These are phyloP conservation scores for Siniperca chuatsi DNA, from an alignment of 2,113 vertebrate genomes.

Conservation along the genomic window DNA sequence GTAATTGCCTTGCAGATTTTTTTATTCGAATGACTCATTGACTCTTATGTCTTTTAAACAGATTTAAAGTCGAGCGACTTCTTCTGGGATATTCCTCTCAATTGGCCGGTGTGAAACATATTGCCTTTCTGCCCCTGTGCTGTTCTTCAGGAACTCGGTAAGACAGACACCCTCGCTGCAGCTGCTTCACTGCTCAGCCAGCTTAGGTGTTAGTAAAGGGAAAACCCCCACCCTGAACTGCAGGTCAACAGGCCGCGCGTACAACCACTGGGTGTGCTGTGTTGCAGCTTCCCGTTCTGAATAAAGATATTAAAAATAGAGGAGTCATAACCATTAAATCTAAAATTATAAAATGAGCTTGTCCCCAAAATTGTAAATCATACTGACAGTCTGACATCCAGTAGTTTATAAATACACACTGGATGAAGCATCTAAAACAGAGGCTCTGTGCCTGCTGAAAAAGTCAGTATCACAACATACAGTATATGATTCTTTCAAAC, in stretches of 20 bases:
- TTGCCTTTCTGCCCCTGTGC: not conserved
- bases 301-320: conserved; percentile 68
- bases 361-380: conserved; percentile 56
- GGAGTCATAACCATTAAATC: conserved; percentile 44
- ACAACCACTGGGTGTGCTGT: conserved; percentile 31
- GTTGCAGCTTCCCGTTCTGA: conserved; percentile 60
- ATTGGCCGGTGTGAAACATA: conserved; percentile 57
- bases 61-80: not conserved
- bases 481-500: not conserved
- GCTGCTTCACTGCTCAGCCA: conserved; percentile 54
- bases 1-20: not conserved
- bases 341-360: conserved; percentile 59
- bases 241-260: conserved; percentile 23
- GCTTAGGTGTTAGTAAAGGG: conserved; percentile 52
- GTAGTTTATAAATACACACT: conserved; percentile 60
- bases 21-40: not conserved
- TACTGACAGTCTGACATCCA: conserved; percentile 36
- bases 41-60: conserved; percentile 31
- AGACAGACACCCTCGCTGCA: conserved; percentile 49
- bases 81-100: conserved; percentile 65
- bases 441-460: not conserved
- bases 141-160: conserved; percentile 58
- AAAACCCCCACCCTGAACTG: conserved; percentile 10
- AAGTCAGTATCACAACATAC: conserved; percentile 11
- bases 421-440: conserved; percentile 9